These are phyloP conservation scores for Micrasema longulum DNA, from an alignment of 1,140 invertebrate genomes.

Conservation along the genomic window DNA sequence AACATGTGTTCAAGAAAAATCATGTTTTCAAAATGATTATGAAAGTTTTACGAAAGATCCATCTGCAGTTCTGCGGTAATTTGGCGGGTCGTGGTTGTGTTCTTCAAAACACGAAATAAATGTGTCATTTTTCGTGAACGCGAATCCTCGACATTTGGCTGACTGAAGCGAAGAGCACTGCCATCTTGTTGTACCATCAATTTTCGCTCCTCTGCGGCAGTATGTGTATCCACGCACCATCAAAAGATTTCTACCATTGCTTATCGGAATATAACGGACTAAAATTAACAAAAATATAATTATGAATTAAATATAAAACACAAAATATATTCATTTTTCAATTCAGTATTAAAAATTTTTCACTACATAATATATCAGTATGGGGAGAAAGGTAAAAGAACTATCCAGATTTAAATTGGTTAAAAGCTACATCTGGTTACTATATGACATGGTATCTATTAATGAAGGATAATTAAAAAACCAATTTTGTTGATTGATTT, in stretches of 20 bases:
- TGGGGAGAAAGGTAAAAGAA: too few species aligned
- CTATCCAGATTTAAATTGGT: too few species aligned
- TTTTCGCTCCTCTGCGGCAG: not conserved
- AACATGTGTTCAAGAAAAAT: too few species aligned
- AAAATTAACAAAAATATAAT: not conserved
- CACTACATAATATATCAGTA: too few species aligned
- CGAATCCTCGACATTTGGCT: not conserved
- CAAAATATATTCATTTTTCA: too few species aligned
- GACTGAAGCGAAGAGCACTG: conserved; percentile 3
- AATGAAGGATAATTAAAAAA: too few species aligned
- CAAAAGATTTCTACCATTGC: not conserved
- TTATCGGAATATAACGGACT: conserved; percentile 5
- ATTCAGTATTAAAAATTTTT: too few species aligned
- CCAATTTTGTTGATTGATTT: too few species aligned
- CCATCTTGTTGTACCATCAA: not conserved
- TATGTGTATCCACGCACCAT: conserved; percentile 26
- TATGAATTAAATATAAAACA: too few species aligned
- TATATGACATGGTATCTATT: too few species aligned
- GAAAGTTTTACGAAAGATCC: not conserved
- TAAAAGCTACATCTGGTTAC: too few species aligned
- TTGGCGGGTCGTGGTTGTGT: conserved; percentile 23
- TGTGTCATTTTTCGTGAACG: not conserved
- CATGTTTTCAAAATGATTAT: too few species aligned
- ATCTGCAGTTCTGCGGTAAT: not conserved
- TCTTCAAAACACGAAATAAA: not conserved